Evolutionary conservation across 2,888 invertebrate genomes (phyloP).

Genomic region (Smittia aterrima): DNA sequence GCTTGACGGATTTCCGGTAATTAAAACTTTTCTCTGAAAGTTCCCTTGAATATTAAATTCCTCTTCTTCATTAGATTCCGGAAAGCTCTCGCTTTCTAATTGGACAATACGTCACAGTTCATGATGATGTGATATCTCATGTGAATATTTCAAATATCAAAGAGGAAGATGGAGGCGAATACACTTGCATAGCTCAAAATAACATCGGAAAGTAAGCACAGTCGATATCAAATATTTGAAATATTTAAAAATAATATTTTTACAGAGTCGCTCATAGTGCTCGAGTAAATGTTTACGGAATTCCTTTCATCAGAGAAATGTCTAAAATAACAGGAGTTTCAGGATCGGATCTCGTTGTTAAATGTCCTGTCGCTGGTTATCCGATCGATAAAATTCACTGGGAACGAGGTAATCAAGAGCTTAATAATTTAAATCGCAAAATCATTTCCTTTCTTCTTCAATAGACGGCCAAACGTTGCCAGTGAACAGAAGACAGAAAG

Average conservation of each 20-base stretch:
- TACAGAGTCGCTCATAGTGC: conserved; percentile 70
- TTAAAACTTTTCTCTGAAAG: conserved; percentile 49
- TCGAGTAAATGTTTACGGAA: conserved; percentile 82
- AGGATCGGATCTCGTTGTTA: conserved; percentile 77
- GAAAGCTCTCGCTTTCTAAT: conserved; percentile 73
- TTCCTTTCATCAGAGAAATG: conserved; percentile 84
- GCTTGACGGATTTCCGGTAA: conserved; percentile 82
- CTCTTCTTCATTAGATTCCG: conserved; percentile 49
- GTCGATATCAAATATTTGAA: neutral
- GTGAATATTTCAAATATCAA: conserved; percentile 84
- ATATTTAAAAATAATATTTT: neutral
- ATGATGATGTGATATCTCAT: conserved; percentile 90
- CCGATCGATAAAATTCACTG: conserved; percentile 84
- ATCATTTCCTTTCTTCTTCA: conserved; percentile 44
- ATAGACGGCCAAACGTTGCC: conserved; percentile 82
- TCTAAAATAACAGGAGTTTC: conserved; percentile 84
- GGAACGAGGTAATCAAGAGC: conserved; percentile 71
- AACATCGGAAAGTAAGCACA: conserved; percentile 66
- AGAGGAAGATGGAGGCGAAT: conserved; percentile 88
- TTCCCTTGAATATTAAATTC: neutral
- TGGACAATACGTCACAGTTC: conserved; percentile 87
- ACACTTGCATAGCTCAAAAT: conserved; percentile 81
- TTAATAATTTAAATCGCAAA: conserved; percentile 35
- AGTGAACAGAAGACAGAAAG: conserved; percentile 80
- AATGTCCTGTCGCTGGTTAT: conserved; percentile 87